phyloP scores from a whole-genome alignment of 2,113 vertebrate species.

The Neotoma lepida region DNA sequence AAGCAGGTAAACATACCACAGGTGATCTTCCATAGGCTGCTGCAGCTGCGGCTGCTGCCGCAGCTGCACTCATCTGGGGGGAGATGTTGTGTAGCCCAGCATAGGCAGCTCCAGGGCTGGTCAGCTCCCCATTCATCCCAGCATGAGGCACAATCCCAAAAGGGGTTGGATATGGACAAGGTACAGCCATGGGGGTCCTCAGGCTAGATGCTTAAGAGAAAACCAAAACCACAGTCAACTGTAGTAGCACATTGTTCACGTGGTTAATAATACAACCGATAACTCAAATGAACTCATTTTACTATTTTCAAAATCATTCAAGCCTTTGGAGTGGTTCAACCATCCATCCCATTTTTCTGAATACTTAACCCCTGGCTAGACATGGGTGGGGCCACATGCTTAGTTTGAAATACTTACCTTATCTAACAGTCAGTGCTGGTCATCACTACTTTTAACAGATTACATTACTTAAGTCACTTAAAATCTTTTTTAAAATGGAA shows the following conservation, averaged over 20 bases:
- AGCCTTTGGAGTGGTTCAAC: not conserved
- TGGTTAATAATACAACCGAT: not conserved
- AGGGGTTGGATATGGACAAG: conserved; percentile 89
- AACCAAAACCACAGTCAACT: not conserved
- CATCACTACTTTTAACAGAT: not conserved
- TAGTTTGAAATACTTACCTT: not conserved
- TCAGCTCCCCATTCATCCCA: conserved; percentile 90
- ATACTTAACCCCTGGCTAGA: not conserved
- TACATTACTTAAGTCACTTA: not conserved
- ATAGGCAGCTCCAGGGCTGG: conserved; percentile 90
- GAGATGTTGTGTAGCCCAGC: conserved; percentile 90
- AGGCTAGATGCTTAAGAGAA: conserved; percentile 85
- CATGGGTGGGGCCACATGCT: not conserved
- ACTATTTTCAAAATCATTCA: conserved; percentile 23
- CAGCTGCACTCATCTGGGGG: conserved; percentile 90
- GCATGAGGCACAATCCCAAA: conserved; percentile 91
- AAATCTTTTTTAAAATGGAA: conserved; percentile 4
- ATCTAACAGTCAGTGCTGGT: not conserved
- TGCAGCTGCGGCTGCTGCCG: conserved; percentile 86
- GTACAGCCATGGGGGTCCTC: conserved; percentile 91
- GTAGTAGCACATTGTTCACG: not conserved
- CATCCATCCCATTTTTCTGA: not conserved
- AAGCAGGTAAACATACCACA: conserved; percentile 84
- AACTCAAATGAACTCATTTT: not conserved
- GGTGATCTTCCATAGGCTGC: conserved; percentile 90